Percentiles rank a stretch among this genome's conserved stretches.
phyloP scores from a whole-genome alignment of 2,888 invertebrate species.

The Trissolcus brochymenae region DNA sequence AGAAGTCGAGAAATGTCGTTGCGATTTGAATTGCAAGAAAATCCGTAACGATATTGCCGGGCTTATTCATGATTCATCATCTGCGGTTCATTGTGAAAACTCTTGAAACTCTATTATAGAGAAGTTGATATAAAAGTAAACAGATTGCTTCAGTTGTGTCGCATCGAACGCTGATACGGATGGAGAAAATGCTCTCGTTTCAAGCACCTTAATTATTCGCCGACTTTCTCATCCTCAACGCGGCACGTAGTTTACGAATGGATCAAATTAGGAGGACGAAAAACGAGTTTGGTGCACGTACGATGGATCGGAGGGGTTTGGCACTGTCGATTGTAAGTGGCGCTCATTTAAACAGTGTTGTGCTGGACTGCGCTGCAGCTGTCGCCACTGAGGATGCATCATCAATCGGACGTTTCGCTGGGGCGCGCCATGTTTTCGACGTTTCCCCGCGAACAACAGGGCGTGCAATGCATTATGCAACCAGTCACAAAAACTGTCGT shows the following conservation, averaged over 20 bases:
- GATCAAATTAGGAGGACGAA: conserved; percentile 12
- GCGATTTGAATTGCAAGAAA: not conserved
- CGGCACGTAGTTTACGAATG: conserved; percentile 14
- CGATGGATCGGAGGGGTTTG: conserved; percentile 8
- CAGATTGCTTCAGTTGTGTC: conserved; percentile 19
- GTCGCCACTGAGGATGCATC: conserved; percentile 46
- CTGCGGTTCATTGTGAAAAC: not conserved
- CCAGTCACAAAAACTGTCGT: conserved; percentile 38
- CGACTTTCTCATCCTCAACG: conserved; percentile 8
- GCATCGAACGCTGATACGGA: conserved; percentile 30
- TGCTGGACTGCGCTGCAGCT: conserved; percentile 25
- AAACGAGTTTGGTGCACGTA: conserved; percentile 28
- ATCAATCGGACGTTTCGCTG: conserved; percentile 42
- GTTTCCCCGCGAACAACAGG: conserved; percentile 22
- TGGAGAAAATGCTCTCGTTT: conserved; percentile 26
- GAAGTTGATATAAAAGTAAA: conserved; percentile 32
- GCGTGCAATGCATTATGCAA: conserved; percentile 33
- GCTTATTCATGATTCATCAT: conserved; percentile 22
- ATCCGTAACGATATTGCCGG: not conserved
- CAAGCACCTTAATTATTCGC: conserved; percentile 44
- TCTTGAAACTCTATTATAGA: conserved; percentile 18
- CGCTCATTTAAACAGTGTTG: conserved; percentile 19
- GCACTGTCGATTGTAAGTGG: conserved; percentile 12
- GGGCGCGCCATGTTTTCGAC: conserved; percentile 42
- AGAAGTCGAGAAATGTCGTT: too few relatives aligned